Conservation (phyloP, 2,797 vertebrate species). For the Lagodon rhomboides region DNA sequence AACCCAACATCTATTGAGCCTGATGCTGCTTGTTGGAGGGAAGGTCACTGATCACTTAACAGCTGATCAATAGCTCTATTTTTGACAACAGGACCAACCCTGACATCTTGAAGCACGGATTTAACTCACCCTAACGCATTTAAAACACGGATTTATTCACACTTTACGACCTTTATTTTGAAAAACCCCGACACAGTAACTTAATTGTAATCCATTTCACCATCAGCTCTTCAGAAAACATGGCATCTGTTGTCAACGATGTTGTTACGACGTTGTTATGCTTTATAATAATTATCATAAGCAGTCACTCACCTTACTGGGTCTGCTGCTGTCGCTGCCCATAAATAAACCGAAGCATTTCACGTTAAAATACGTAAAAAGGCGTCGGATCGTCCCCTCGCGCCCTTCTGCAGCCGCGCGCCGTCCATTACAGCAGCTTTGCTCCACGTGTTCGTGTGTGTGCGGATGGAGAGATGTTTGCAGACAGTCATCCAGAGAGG, state of each 20-base stretch:
- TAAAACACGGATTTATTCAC: background rate
- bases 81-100: background rate
- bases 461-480: constrained; percentile 10
- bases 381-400: background rate
- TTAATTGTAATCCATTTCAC: background rate
- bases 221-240: no score
- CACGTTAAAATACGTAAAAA: background rate
- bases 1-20: constrained; percentile 4
- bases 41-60: constrained; percentile 34
- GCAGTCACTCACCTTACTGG: constrained; percentile 64
- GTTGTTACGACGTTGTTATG: no score
- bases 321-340: constrained; percentile 68
- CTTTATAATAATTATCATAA: no score
- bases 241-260: no score
- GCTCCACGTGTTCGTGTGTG: constrained; percentile 23
- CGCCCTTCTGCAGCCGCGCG: background rate
- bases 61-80: constrained; percentile 52
- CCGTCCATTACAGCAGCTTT: background rate
- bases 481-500: background rate
- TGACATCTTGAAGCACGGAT: background rate
- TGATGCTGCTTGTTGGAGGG: background rate
- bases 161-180: no score
- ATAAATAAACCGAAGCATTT: constrained; percentile 32
- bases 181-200: background rate
- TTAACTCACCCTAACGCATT: background rate